Percentiles rank a stretch among this genome's conserved stretches.
Conservation (phyloP, 1,140 invertebrate genomes). For the Lordiphosa collinella region DNA sequence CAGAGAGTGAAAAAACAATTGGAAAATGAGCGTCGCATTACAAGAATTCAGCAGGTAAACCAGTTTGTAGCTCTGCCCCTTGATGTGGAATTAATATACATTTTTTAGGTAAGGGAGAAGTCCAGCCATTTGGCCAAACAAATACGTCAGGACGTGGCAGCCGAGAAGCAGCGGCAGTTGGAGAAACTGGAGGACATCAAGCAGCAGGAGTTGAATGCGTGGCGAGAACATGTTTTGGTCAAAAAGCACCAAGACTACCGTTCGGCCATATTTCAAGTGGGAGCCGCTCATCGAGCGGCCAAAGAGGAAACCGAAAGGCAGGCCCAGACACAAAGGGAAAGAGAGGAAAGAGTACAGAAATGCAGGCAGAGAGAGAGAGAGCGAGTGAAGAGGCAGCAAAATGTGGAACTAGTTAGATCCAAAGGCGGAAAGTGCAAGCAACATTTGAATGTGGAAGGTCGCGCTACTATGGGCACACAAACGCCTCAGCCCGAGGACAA, state of each 20-base stretch:
- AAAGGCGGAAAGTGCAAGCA: conserved; percentile 13
- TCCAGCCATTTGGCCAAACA: conserved; percentile 58
- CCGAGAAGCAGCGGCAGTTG: conserved; percentile 54
- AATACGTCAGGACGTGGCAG: conserved; percentile 56
- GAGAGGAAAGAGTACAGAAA: conserved; percentile 42
- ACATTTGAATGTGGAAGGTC: conserved; percentile 35
- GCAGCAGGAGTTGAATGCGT: conserved; percentile 52
- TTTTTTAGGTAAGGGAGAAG: conserved; percentile 62
- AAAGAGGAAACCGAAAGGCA: conserved; percentile 45
- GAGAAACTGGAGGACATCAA: conserved; percentile 49
- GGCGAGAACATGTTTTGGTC: conserved; percentile 67
- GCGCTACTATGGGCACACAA: conserved; percentile 49
- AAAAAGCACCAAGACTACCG: conserved; percentile 64
- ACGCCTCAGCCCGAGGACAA: conserved; percentile 32
- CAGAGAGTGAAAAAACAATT: conserved; percentile 59
- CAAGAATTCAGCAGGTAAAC: conserved; percentile 68
- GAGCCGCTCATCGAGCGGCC: conserved; percentile 67
- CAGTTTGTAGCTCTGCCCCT: background rate
- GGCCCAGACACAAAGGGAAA: conserved; percentile 6
- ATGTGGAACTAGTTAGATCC: conserved; percentile 20
- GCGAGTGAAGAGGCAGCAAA: conserved; percentile 16
- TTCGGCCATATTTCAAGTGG: conserved; percentile 60
- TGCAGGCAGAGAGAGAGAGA: conserved; percentile 24
- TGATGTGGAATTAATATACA: background rate
- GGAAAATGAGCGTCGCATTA: conserved; percentile 66